These are phyloP conservation scores for Brachyistius frenatus DNA, from an alignment of 2,113 vertebrate species.

Conservation along the genomic window DNA sequence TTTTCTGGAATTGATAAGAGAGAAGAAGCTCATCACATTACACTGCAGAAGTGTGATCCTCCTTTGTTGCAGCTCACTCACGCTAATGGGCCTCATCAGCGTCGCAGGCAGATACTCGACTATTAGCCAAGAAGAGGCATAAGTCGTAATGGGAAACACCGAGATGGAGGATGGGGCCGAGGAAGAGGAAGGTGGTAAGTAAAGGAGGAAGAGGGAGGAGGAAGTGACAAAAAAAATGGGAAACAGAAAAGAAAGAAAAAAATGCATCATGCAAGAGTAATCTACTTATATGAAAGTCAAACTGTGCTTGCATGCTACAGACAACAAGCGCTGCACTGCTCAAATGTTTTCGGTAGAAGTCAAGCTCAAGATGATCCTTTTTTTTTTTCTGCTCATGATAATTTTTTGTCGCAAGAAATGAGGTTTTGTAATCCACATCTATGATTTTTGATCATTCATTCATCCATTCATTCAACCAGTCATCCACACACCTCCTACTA, in stretches of 20 bases:
- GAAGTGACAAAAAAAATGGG: not conserved
- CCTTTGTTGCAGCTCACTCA: constrained; percentile 86
- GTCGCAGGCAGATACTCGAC: constrained; percentile 87
- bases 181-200: not conserved
- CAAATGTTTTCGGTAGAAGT: too few species aligned
- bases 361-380: too few species aligned
- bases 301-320: too few species aligned
- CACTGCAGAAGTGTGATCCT: constrained; percentile 83
- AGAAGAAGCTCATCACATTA: constrained; percentile 85
- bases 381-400: too few species aligned
- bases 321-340: too few species aligned
- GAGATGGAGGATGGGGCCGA: not conserved
- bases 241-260: not conserved
- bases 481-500: too few species aligned
- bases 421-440: too few species aligned
- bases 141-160: constrained; percentile 58
- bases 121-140: constrained; percentile 84
- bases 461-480: not conserved
- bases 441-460: too few species aligned
- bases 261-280: not conserved
- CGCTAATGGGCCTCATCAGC: constrained; percentile 88
- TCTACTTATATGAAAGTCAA: too few species aligned
- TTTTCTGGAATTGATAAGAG: constrained; percentile 85
- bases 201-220: not conserved
- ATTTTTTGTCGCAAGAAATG: too few species aligned